These are phyloP conservation scores for Paratilapia polleni DNA, from an alignment of 2,113 vertebrate species.

Conservation along the genomic window DNA sequence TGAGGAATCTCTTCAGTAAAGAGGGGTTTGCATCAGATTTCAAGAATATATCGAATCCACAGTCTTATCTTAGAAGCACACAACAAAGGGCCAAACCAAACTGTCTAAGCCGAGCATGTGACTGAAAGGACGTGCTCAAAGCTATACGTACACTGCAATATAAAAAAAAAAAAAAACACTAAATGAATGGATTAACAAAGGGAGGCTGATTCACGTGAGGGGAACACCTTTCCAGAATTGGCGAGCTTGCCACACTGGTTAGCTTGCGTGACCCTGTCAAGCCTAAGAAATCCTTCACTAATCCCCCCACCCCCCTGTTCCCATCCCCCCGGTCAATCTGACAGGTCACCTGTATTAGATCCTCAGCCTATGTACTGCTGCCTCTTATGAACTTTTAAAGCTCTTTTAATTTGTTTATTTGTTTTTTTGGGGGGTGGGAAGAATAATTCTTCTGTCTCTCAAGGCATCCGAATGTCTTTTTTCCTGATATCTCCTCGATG, in stretches of 20 bases:
- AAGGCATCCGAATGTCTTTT: constrained; percentile 57
- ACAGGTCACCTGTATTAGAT: constrained; percentile 68
- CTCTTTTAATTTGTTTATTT: constrained; percentile 30
- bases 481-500: constrained; percentile 44
- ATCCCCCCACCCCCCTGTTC: constrained; percentile 53
- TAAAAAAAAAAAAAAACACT: background rate
- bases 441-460: background rate
- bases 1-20: background rate
- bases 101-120: background rate
- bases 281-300: constrained; percentile 76
- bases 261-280: constrained; percentile 65
- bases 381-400: constrained; percentile 43
- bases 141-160: background rate
- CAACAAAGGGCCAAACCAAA: background rate
- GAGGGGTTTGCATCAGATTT: background rate
- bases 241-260: constrained; percentile 43
- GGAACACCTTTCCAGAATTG: constrained; percentile 42
- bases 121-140: background rate
- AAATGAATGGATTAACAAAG: constrained; percentile 12
- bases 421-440: constrained; percentile 4
- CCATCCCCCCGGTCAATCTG: constrained; percentile 26
- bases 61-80: background rate
- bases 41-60: background rate
- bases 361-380: constrained; percentile 23
- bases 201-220: constrained; percentile 46